These are phyloP conservation scores for Phymatocera aterrima DNA, from an alignment of 2,888 invertebrate genomes.

Conservation along the genomic window DNA sequence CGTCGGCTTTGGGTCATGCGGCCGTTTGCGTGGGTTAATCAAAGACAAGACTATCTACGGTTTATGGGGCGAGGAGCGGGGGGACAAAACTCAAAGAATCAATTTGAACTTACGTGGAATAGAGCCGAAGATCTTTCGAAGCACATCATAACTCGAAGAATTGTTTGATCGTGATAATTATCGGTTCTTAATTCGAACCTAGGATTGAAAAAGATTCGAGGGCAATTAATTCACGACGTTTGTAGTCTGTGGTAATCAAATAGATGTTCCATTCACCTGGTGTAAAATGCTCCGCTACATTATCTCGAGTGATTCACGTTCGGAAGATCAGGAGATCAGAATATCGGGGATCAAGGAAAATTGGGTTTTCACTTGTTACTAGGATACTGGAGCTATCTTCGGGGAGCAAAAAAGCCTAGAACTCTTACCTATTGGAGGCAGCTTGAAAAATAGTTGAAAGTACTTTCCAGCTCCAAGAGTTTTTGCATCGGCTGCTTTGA, in stretches of 20 bases:
- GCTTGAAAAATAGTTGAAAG: slow-evolving; percentile 26
- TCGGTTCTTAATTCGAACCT: slow-evolving; percentile 15
- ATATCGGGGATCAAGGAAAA: no score
- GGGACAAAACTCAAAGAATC: background rate
- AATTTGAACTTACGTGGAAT: slow-evolving; percentile 10
- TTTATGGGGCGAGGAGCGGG: background rate
- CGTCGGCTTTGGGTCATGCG: background rate
- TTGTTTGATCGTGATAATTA: slow-evolving; percentile 14
- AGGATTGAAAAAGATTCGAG: slow-evolving; percentile 23
- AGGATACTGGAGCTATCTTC: background rate
- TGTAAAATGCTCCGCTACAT: background rate
- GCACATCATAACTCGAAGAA: slow-evolving; percentile 18
- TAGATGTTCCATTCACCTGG: slow-evolving; percentile 25
- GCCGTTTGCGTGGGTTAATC: background rate
- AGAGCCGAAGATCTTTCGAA: slow-evolving; percentile 27
- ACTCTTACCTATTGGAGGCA: slow-evolving; percentile 24
- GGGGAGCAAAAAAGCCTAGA: no score
- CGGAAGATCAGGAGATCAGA: no score
- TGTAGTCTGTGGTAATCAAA: slow-evolving; percentile 13
- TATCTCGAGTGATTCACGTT: background rate
- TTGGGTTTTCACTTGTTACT: background rate
- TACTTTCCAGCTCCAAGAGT: slow-evolving; percentile 23
- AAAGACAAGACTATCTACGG: background rate
- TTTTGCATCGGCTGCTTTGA: slow-evolving; percentile 17
- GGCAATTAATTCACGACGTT: slow-evolving; percentile 6